A percentile compares a stretch with the other conserved stretches of the same genome.
Conservation (phyloP, 2,888 invertebrate species). For the Chrysolina haemoptera region DNA sequence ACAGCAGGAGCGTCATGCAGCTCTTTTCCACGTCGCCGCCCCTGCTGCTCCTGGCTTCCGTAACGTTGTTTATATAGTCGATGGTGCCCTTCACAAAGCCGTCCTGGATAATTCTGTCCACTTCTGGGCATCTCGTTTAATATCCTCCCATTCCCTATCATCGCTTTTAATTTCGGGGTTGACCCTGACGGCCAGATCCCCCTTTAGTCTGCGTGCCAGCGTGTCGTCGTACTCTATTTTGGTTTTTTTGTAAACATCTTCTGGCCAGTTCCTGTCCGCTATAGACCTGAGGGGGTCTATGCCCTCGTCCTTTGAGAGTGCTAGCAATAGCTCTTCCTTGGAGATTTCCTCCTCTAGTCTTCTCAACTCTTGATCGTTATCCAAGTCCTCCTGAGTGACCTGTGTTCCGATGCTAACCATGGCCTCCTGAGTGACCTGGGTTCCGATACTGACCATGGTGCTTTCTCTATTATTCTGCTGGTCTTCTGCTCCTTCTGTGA, state of each 20-base stretch:
- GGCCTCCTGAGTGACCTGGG: too few relatives aligned
- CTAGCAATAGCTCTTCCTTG: background rate
- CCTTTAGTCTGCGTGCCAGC: background rate
- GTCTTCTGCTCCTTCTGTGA: background rate
- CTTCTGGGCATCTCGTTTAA: background rate
- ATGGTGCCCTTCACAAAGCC: background rate
- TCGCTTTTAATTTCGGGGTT: background rate
- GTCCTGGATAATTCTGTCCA: background rate
- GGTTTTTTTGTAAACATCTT: slow-evolving; percentile 3
- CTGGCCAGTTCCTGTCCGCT: background rate
- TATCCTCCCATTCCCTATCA: background rate
- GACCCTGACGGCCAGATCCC: background rate
- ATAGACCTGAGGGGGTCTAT: background rate
- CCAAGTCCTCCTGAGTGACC: background rate
- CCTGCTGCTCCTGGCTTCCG: background rate
- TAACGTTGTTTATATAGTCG: too few relatives aligned
- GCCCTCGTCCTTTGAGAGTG: background rate
- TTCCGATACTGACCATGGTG: background rate
- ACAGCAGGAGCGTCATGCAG: background rate
- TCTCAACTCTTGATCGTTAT: slow-evolving; percentile 9
- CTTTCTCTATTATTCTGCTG: slow-evolving; percentile 1
- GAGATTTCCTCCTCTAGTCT: slow-evolving; percentile 13
- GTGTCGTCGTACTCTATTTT: slow-evolving; percentile 5
- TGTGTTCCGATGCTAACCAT: slow-evolving; percentile 8
- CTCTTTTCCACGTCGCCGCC: background rate